Base-by-base conservation (phyloP, 30 jellyfish, hydroid and myxozoan genomes). In the Hydractinia symbiolongicarpus region DNA sequence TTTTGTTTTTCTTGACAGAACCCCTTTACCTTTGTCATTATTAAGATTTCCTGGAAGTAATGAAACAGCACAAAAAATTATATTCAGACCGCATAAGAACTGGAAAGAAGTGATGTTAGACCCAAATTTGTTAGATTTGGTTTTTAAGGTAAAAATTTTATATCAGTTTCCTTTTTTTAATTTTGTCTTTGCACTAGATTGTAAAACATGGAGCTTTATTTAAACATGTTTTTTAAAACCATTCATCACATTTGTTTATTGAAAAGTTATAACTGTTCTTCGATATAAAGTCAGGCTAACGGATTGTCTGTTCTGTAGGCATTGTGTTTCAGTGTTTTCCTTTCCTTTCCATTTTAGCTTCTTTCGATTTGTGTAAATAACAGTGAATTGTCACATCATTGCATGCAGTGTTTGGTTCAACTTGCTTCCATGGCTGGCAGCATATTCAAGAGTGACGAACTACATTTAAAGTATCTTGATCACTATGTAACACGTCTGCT, bases 391-490 rank as follows among this genome's bases (percentile, higher is more conserved):
- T 69, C 94, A 20, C 98, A 92, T 76, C 95, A 81, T 54, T 61
- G 96, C 58, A 81, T 92, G 79, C 98, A 92, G 74, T 92, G 98
- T 66, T 74, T 92, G 5, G 60, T 86, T 6, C 98, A 92, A 58
- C 80, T 92, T 79, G 98, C 96, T 1, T 92, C 98, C 17, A 50
- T 92, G 54, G 80, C 96, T 9, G 98, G 98, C 6, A 86, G 95
- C 3, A 93, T 92, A 53, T 81, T 86, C 62, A 79, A 73, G 8
- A 62, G 61, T 11, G 89, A 80, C 0, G 83, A 72, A 13, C 40
- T 54, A 60, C 77, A 66, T 67, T 54, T 66, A 54, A 81, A 77
- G 49, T 92, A 86, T 74, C 85, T 92, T 72, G 61, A 80, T 5
- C 77, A 84, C 49, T 87, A 66, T 21, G 61, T 83, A 17, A 79